These are phyloP conservation scores for Pseudolycoriella hygida DNA, from an alignment of 2,888 invertebrate species.

Conservation along the genomic window DNA sequence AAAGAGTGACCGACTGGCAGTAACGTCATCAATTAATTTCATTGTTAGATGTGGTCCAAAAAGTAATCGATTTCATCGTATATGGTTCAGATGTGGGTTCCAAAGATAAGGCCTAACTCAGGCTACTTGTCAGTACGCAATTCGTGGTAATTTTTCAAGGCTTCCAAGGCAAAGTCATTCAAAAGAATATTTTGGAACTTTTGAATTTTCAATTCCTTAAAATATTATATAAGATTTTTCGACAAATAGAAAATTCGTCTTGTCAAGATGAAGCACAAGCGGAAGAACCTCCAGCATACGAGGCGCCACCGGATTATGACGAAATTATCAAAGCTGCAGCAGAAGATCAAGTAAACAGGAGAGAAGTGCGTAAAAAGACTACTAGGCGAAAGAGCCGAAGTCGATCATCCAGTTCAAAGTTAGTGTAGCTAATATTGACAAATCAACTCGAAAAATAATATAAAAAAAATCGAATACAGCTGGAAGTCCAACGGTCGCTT, in stretches of 20 bases:
- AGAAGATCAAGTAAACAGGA: slow-evolving; percentile 26
- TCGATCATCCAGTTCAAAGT: slow-evolving; percentile 1
- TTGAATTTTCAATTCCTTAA: neutral
- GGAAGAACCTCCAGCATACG: slow-evolving; percentile 49
- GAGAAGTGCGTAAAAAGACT: neutral
- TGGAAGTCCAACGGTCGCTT: too few species aligned
- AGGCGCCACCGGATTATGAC: slow-evolving; percentile 53
- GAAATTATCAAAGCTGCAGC: slow-evolving; percentile 41
- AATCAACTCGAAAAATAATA: neutral
- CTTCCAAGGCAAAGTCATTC: too few species aligned
- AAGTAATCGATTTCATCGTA: too few species aligned
- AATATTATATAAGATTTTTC: too few species aligned
- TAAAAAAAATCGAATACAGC: neutral
- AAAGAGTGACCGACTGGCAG: too few species aligned
- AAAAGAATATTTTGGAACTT: too few species aligned
- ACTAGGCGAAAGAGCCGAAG: neutral
- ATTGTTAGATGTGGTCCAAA: too few species aligned
- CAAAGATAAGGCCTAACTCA: too few species aligned
- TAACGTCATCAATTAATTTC: too few species aligned
- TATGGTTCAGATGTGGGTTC: too few species aligned
- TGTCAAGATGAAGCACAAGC: slow-evolving; percentile 29
- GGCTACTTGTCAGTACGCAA: too few species aligned
- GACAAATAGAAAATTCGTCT: slow-evolving; percentile 23
- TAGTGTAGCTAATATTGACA: neutral
- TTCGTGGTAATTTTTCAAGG: too few species aligned